Percentiles rank a stretch among this genome's conserved stretches.
Conservation (phyloP, 1,140 invertebrate species). For the Drosophila kikkawai region DNA sequence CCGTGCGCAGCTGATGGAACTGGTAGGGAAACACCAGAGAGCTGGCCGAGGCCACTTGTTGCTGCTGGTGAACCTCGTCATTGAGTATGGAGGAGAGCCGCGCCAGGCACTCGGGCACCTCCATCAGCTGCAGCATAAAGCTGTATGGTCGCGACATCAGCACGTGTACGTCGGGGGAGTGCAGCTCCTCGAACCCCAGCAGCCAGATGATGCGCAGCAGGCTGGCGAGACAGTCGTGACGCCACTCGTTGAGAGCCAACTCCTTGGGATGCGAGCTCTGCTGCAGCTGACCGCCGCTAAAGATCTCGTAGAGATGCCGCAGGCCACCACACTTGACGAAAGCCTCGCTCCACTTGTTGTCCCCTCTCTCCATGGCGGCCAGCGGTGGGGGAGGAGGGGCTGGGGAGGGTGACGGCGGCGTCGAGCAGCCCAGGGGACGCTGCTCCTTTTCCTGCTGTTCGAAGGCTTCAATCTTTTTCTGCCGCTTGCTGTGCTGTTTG, state of each 20-base stretch:
- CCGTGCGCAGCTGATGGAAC: constrained; percentile 92
- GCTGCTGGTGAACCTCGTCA: constrained; percentile 90
- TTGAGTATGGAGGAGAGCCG: constrained; percentile 94
- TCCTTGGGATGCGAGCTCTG: constrained; percentile 86
- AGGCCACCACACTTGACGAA: constrained; percentile 95
- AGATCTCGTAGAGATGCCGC: constrained; percentile 95
- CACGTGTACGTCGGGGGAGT: constrained; percentile 87
- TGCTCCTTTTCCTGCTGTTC: constrained; percentile 65
- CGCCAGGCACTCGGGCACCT: constrained; percentile 92
- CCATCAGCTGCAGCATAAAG: constrained; percentile 93
- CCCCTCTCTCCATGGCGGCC: constrained; percentile 22
- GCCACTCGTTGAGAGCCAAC: constrained; percentile 93
- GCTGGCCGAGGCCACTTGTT: constrained; percentile 50
- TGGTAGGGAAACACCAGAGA: constrained; percentile 88
- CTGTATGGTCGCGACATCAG: constrained; percentile 88
- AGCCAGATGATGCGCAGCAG: constrained; percentile 92
- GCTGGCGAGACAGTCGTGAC: constrained; percentile 96
- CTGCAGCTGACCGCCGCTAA: constrained; percentile 92
- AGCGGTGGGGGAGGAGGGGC: constrained; percentile 29
- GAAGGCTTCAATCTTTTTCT: constrained; percentile 61
- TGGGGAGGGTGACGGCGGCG: constrained; percentile 36
- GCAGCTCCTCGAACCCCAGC: constrained; percentile 90
- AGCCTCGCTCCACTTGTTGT: constrained; percentile 89
- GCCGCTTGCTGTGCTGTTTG: constrained; percentile 70
- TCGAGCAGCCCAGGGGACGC: constrained; percentile 51